Evolutionary conservation across 2,113 vertebrate species (phyloP), one percentile per base, ranked within the genome.

Genomic region (Strix uralensis): DNA sequence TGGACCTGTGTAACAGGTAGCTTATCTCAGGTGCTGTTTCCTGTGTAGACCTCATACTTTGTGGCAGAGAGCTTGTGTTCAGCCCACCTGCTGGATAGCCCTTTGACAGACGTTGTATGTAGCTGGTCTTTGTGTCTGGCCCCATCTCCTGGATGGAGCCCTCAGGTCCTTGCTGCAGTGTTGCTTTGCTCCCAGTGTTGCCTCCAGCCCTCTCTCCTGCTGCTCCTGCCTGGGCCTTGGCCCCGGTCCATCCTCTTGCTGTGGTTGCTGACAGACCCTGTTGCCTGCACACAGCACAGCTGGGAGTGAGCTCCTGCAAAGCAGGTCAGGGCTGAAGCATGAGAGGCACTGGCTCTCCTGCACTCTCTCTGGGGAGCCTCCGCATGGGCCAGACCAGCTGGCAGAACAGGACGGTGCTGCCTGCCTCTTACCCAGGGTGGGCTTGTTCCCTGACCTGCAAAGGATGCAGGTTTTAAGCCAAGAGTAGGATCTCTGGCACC

Each of bases 341-440:
- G 3, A 36, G 14, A 61, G 58, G 21, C 30, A 11, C 7, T 23
- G 55, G 8, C 4, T 66, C 29, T 72, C 32, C 38, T 27, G 44
- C 7, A 8, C 30, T 65, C 2, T 2, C 38, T n/a, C 25, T 27
- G 40, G 10, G 38, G 58, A 84, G 2, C 52, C 20, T 57, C 29
- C 1, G 2, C 27, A 44, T 0, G 2, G 32, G 22, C 13, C 2
- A 3, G 71, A 42, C 20, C 54, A 38, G 29, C 46, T 47, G 83
- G 38, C 62, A 65, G 22, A n/a, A 29, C 42, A 52, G 34, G 42
- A 17, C 47, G 46, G 75, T 0, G 0, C 36, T 89, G 54, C 77
- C 58, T 58, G 36, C 36, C 34, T 44, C 59, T 36, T 40, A 40
- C 25, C 9, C 72, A 27, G n/a, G 38, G 15, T 52, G 21, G 23